Base-by-base conservation (phyloP, 2,113 vertebrate species). In the Rhodinocichla rosea region DNA sequence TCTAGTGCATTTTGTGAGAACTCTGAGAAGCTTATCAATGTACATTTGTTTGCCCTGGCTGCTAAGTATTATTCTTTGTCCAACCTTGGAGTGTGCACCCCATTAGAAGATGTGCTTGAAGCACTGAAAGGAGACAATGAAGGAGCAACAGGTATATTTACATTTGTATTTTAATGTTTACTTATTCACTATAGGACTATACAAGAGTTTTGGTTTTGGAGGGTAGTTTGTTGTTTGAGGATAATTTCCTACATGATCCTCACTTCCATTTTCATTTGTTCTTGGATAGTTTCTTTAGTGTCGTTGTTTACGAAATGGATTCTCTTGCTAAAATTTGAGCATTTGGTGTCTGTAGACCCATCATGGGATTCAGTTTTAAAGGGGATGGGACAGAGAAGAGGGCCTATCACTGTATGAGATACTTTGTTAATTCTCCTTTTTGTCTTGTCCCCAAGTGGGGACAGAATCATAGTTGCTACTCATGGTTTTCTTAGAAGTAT, bases 1-100 rank as follows among this genome's bases (percentile, higher is more conserved):
- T 96, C 94, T 21, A 97, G 97, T 71, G 98, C 98, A 24, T 99
- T 99, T 95, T 99, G 98, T 97, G 90, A 96, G 83, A 95, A 96
- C 26, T 98, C 98, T 37, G 97, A 97, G 60, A 98, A 98, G 40
- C 97, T 99, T 81, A 86, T 99, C 40, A 97, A 98, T 81, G 94
- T 98, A 18, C 95, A 95, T 37, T 97, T 97, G 32, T 98, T 99
- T 87, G 91, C 98, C 86, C 80, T 97, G 71, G 98, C 98, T 30
- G 98, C 98, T 19, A 98, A 97, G 49, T 97, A 97, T 55, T 98
- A 98, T 90, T 98, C 99, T 49, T 85, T 99, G 28, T 95, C 98
- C 22, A 97, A 62, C 64, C 97, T 99, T 87, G 98, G 98, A 75
- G 94, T 99, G 35, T 99, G 98, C 70, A 98, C 98, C 69, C 96